Conservation (phyloP, 2,888 invertebrate species). For the Deroplatys truncata region DNA sequence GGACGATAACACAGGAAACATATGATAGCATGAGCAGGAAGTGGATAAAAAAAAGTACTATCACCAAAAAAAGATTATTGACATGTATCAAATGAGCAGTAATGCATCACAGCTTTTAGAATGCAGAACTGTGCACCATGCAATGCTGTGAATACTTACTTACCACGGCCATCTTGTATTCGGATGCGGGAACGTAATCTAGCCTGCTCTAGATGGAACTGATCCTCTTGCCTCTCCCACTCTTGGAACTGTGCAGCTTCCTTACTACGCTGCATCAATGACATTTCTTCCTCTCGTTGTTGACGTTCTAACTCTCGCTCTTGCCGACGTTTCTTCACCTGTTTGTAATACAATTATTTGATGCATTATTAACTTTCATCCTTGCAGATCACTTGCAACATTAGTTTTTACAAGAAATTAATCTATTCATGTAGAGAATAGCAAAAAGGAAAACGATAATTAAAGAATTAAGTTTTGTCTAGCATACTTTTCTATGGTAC, state of each 20-base stretch:
- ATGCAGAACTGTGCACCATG: not conserved
- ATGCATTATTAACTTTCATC: not conserved
- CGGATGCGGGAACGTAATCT: constrained; percentile 88
- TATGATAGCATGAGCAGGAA: no score
- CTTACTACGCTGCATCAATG: constrained; percentile 80
- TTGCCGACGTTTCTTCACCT: constrained; percentile 82
- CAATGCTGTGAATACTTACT: not conserved
- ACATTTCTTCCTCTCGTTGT: constrained; percentile 75
- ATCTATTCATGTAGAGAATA: not conserved
- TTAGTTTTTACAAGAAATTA: no score
- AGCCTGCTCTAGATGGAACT: constrained; percentile 96
- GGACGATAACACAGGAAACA: no score
- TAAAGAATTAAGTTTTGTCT: no score
- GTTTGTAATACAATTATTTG: constrained; percentile 13
- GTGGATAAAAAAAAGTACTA: no score
- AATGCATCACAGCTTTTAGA: no score
- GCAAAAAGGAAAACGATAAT: not conserved
- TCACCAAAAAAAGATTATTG: no score
- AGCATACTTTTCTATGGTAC: no score
- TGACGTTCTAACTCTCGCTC: constrained; percentile 86
- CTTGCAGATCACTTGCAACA: not conserved
- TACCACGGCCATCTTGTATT: constrained; percentile 87
- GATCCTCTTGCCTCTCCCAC: constrained; percentile 95
- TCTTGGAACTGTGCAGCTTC: constrained; percentile 87
- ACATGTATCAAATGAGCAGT: no score